Conservation (phyloP, 2,888 invertebrate genomes). For the Brachyptera risi region DNA sequence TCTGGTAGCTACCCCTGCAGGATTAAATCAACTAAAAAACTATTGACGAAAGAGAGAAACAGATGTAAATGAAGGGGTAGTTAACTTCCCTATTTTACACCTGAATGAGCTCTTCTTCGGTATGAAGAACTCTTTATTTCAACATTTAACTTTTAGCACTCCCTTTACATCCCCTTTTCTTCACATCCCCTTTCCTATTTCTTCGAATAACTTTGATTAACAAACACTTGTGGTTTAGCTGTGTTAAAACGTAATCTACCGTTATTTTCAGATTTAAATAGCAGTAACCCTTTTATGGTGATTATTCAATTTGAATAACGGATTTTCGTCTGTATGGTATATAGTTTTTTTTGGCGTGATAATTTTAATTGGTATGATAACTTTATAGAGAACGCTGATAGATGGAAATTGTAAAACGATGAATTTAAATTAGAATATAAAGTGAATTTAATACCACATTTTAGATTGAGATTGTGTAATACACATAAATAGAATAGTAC, state of each 20-base stretch:
- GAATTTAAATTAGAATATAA: slow-evolving; percentile 15
- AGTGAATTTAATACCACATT: neutral
- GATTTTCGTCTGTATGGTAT: neutral
- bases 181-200: neutral
- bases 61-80: slow-evolving; percentile 17
- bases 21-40: slow-evolving; percentile 10
- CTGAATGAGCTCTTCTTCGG: neutral
- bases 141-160: neutral
- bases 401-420: slow-evolving; percentile 1
- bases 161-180: neutral
- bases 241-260: slow-evolving; percentile 11
- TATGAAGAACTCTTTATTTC: neutral
- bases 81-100: neutral
- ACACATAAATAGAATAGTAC: no score
- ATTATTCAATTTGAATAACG: slow-evolving; percentile 14
- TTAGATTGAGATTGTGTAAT: no score
- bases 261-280: slow-evolving; percentile 18
- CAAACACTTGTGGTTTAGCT: slow-evolving; percentile 17
- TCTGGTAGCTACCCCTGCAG: no score
- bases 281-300: slow-evolving; percentile 2
- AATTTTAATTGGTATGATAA: slow-evolving; percentile 18
- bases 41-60: neutral
- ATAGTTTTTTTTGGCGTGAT: slow-evolving; percentile 5
- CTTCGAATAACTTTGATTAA: slow-evolving; percentile 15
- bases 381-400: neutral